Base-by-base conservation (phyloP, 2,888 invertebrate genomes). In the Phaonia tiefii region DNA sequence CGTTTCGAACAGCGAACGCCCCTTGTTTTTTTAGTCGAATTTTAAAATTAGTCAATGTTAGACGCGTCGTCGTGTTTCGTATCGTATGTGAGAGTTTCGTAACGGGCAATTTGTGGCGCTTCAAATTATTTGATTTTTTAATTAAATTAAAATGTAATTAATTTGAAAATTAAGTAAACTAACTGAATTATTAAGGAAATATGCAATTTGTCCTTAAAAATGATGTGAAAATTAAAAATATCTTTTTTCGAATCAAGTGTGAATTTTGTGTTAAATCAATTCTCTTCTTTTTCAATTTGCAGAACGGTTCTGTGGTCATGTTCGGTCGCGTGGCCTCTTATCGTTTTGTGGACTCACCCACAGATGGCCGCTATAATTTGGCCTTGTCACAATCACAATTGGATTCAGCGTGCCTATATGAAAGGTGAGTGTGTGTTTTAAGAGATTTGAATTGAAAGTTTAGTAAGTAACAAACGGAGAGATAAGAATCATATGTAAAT, bases 281-380 rank as follows among this genome's bases (percentile, higher is more conserved):
- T 49, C 31, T 67, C 17, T 49, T 49, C 17, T 49, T 49, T 58
- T 63, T 56, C 58, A 1, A 22, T 42, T 51, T 88, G 15, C 92
- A 95, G 94, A 96, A 96, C 91, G 96, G 96, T 82, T 95, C 95
- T 85, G 93, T 96, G 83, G 94, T 96, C 77, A 96, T 96, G 92
- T 96, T 97, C 90, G 96, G 96, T 66, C 94, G 96, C 84, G 95
- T 96, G 86, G 96, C 96, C 86, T 96, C 96, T 49, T 96, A 96
- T 91, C 93, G 96, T 85, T 96, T 96, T 91, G 92, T 96, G 86
- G 96, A 97, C 91, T 96, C 96, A 26, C 93, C 94, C 75, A 95
- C 95, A 83, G 96, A 96, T 91, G 95, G 94, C 85, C 92, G 96
- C 84, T 94, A 95, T 86, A 94, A 96, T 89, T 92, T 95, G 86